Evolutionary conservation across 2,888 invertebrate species (phyloP), one percentile per base, ranked within the genome.

Genomic region (Aleiodes leptofemur): DNA sequence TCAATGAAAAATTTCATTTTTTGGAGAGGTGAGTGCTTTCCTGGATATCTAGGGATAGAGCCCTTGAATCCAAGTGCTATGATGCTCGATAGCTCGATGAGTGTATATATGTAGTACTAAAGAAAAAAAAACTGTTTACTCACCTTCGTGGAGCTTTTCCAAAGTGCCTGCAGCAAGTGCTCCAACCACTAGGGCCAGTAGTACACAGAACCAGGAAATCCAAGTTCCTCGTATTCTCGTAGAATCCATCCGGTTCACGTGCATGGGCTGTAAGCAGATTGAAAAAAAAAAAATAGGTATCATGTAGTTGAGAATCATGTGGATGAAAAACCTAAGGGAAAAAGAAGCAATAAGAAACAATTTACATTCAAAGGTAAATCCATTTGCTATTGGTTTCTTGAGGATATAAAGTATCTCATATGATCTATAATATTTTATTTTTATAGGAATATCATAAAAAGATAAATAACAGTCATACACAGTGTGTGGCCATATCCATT

Each of bases 131-230:
- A 14, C 4, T 16, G 34, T 73, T 78, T 72, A 83, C 87, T 87
- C 76, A 88, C 88, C 88, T 87, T 88, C 88, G 82, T 88, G 88
- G 29, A 88, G 83, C 79, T 88, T 88, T 80, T 88, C 88, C 84
- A 88, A 75, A 53, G 88, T 88, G 43, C 88, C 87, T 72, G 80
- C 85, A 55, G 86, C 86, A 68, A 84, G 82, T 73, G 83, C 81
- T 70, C 80, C 85, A 23, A 76, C 79, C 51, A 77, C 57, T 76
- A 78, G 72, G 81, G 82, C 78, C 85, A 77, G 55, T 85, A 82
- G 70, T 81, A 79, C 66, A 76, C 78, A 56, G 66, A 84, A 72
- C 84, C 85, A 85, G 31, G 77, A 81, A 76, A 83, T 85, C 83
- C 82, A 82, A 84, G 82, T 80, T 82, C 72, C 83, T 80, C 83